These are phyloP conservation scores for Bufotes viridis DNA, from an alignment of 2,797 vertebrate genomes.

Conservation along the genomic window DNA sequence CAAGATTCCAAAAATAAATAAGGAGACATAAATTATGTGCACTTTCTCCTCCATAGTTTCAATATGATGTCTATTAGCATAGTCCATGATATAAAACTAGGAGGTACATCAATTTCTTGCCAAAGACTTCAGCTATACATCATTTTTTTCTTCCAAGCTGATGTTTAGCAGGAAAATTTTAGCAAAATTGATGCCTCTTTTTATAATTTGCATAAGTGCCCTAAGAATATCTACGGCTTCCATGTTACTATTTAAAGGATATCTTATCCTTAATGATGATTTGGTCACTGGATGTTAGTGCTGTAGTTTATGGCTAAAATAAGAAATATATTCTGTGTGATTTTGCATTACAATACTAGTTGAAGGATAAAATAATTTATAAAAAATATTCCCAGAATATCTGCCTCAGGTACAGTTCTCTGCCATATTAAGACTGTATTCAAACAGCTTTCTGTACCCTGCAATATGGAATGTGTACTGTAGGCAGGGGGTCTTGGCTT, in stretches of 20 bases:
- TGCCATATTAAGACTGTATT: background rate
- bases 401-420: background rate
- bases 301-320: background rate
- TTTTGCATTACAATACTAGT: background rate
- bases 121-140: slow-evolving; percentile 5
- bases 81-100: background rate
- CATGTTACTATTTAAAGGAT: background rate
- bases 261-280: background rate
- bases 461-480: background rate
- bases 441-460: background rate
- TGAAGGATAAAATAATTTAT: background rate
- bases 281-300: background rate
- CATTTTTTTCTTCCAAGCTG: background rate
- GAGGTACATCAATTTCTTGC: slow-evolving; percentile 1
- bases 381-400: background rate
- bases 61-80: slow-evolving; percentile 37
- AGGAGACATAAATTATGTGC: slow-evolving; percentile 20
- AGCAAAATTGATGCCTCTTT: slow-evolving; percentile 9
- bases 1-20: slow-evolving; percentile 17
- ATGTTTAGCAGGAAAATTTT: background rate
- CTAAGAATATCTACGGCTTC: slow-evolving; percentile 1
- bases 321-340: background rate
- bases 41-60: background rate
- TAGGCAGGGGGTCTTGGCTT: no score
- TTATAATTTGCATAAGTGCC: slow-evolving; percentile 25